Conservation (phyloP, 2,113 vertebrate species). For the Dissostichus mawsoni region DNA sequence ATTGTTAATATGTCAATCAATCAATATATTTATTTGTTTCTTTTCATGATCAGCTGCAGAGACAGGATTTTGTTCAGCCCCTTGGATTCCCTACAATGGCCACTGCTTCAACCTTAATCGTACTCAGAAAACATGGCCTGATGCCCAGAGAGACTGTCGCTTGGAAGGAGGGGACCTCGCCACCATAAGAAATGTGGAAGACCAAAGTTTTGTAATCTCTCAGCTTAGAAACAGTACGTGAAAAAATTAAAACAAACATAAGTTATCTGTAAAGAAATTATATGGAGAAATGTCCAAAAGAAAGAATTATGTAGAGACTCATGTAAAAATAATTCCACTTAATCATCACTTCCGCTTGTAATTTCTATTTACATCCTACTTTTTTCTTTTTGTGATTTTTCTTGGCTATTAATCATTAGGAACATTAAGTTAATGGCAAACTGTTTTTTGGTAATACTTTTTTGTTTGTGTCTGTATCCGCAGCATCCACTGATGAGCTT, state of each 20-base stretch:
- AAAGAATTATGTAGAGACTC: too few relatives aligned
- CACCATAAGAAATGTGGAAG: conserved; percentile 88
- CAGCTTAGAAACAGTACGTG: conserved; percentile 90
- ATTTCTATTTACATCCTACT: too few relatives aligned
- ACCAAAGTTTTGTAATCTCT: conserved; percentile 90
- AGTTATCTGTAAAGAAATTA: too few relatives aligned
- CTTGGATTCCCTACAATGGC: conserved; percentile 89
- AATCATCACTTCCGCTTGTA: too few relatives aligned
- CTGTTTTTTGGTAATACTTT: too few relatives aligned
- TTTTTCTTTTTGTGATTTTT: too few relatives aligned
- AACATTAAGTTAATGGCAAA: neutral
- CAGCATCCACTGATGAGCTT: conserved; percentile 85
- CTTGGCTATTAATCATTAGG: neutral
- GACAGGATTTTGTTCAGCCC: conserved; percentile 81
- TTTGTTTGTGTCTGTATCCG: neutral
- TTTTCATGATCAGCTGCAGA: conserved; percentile 55
- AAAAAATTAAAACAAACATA: neutral
- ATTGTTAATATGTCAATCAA: neutral
- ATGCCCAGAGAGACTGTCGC: conserved; percentile 84
- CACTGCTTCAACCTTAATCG: conserved; percentile 88
- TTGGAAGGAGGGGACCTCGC: conserved; percentile 88
- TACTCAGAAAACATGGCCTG: conserved; percentile 83
- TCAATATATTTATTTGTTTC: neutral
- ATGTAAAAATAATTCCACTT: too few relatives aligned
- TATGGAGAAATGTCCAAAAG: too few relatives aligned